phyloP scores from a whole-genome alignment of 1,140 invertebrate genomes.

The Steinernema khuongi region DNA sequence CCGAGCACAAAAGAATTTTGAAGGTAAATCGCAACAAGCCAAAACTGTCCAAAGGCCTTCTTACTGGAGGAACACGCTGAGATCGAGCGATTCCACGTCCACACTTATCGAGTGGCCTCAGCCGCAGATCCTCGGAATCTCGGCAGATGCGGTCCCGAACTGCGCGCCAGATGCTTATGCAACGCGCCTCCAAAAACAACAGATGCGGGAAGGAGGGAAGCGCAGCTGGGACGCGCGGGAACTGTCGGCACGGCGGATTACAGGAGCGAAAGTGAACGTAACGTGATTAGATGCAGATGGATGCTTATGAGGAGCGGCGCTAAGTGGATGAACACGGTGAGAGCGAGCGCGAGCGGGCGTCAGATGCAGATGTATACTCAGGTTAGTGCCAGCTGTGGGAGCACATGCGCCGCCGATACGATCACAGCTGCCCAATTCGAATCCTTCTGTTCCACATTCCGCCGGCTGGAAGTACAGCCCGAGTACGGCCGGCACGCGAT shows the following conservation, averaged over 20 bases:
- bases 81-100: too few relatives aligned
- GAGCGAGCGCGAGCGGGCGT: neutral
- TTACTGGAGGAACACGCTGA: too few relatives aligned
- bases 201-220: slow-evolving; percentile 12
- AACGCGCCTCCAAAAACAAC: slow-evolving; percentile 7
- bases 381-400: neutral
- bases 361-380: neutral
- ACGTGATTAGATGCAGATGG: neutral
- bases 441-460: slow-evolving; percentile 8
- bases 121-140: too few relatives aligned
- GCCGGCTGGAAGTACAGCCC: neutral
- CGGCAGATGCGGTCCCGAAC: neutral
- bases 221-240: neutral
- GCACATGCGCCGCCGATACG: neutral
- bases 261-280: neutral
- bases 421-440: slow-evolving; percentile 4
- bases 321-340: neutral
- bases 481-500: too few relatives aligned
- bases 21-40: too few relatives aligned
- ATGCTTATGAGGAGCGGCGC: neutral
- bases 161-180: slow-evolving; percentile 4
- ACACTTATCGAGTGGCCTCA: too few relatives aligned
- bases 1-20: too few relatives aligned
- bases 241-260: neutral
- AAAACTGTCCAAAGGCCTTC: too few relatives aligned